A percentile compares a stretch with the other conserved stretches of the same genome.
Evolutionary conservation across 2,797 vertebrate genomes (phyloP).

Genomic region (Sebastes elongatus): DNA sequence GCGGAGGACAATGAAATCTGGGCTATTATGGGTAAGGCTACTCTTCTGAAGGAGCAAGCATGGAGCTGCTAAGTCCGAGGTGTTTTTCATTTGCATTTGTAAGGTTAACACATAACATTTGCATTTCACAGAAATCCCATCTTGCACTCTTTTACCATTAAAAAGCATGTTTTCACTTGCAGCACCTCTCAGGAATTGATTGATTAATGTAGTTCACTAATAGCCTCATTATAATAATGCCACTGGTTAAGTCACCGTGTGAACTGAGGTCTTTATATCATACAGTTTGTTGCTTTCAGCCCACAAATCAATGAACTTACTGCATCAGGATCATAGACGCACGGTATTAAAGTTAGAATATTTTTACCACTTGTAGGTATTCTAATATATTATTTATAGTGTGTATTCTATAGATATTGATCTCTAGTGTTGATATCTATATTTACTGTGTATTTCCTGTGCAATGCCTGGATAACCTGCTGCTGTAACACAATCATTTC

Average conservation of each 20-base stretch:
- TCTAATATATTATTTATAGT: no score
- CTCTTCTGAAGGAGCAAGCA: slow-evolving; percentile 55
- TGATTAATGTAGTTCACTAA: slow-evolving; percentile 32
- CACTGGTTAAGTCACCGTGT: slow-evolving; percentile 16
- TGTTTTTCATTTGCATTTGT: slow-evolving; percentile 71
- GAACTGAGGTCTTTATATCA: not conserved
- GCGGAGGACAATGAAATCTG: slow-evolving; percentile 71
- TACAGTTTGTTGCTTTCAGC: not conserved
- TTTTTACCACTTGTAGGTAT: not conserved
- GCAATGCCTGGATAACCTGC: no score
- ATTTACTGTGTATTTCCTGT: no score
- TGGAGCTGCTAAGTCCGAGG: slow-evolving; percentile 36
- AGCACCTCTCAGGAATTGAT: slow-evolving; percentile 10
- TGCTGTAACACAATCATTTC: no score
- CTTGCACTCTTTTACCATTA: slow-evolving; percentile 11
- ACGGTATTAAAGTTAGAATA: not conserved
- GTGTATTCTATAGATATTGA: no score
- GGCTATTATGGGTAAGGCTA: slow-evolving; percentile 61
- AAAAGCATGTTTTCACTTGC: slow-evolving; percentile 32
- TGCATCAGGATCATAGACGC: not conserved
- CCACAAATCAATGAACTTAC: not conserved
- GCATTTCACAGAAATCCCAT: slow-evolving; percentile 56
- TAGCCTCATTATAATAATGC: slow-evolving; percentile 20
- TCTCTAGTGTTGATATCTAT: no score
- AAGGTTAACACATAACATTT: slow-evolving; percentile 58